Evolutionary conservation across 2,888 invertebrate genomes (phyloP), one percentile per base, ranked within the genome.

Genomic region (Byasa hedistus): DNA sequence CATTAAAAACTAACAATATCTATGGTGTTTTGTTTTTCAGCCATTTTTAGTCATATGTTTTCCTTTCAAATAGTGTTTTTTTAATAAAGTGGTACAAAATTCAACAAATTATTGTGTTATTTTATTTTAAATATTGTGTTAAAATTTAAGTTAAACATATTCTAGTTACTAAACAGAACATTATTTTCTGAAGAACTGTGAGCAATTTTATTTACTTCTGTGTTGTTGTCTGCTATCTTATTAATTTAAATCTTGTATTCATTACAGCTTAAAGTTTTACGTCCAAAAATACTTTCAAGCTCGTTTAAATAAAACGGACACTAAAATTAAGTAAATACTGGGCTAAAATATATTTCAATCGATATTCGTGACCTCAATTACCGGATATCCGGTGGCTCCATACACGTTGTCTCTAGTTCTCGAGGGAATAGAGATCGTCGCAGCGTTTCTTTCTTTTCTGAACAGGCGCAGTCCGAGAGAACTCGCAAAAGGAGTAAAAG

Each of bases 401-500:
- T 79, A 86, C 86, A 86, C 88, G 87, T 91, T 91, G 90, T 91
- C 90, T 90, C 85, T 91, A 86, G 82, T 83, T 75, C 76, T 81
- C 84, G 79, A 82, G 82, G 86, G 86, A 89, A 90, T 87, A 90
- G 90, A 90, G 86, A 87, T 80, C 85, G 84, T 78, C 83, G 86
- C 84, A 83, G 84, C 87, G 87, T 89, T 89, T 90, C 91, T 90
- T 89, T 90, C 89, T 89, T 89, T 91, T 89, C 89, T 85, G 89
- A 89, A 90, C 90, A 91, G 87, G 91, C 91, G 91, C 91, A 91
- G 91, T 92, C 87, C 88, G 85, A 85, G 89, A 82, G 83, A 89
- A 90, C 87, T 83, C 89, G 91, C 88, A 88, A 89, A 90, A 92
- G 92, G 92, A 92, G 92, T 92, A 89, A 89, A 91, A 90, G 90